These are phyloP conservation scores for Sylvia borin DNA, from an alignment of 2,797 vertebrate genomes.

Conservation along the genomic window DNA sequence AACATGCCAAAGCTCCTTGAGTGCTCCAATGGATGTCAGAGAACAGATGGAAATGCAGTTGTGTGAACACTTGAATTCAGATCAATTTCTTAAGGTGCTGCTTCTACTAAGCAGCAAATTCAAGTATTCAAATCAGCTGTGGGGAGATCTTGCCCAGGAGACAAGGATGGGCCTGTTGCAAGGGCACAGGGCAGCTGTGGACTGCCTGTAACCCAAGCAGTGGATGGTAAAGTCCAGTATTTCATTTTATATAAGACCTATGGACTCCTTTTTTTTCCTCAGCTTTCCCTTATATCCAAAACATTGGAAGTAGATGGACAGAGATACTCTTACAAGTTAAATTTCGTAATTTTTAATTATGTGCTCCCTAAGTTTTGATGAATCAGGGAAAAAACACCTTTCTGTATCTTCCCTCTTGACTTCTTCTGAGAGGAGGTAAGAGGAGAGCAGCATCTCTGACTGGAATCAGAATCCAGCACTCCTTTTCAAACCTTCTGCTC, in stretches of 20 bases:
- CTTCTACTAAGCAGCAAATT: conserved; percentile 5
- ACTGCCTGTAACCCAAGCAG: not conserved
- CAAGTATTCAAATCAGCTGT: not conserved
- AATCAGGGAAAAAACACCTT: not conserved
- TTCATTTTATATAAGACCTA: not conserved
- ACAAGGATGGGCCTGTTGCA: not conserved
- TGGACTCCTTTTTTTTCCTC: not conserved
- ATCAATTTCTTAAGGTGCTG: conserved; percentile 32
- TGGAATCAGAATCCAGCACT: not conserved
- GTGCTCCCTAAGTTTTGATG: not conserved
- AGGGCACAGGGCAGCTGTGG: not conserved
- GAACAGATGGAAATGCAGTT: conserved; percentile 57
- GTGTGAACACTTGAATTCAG: conserved; percentile 19
- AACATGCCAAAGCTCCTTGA: not conserved
- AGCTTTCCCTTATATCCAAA: not conserved
- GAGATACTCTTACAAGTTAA: not conserved
- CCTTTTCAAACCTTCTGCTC: not conserved
- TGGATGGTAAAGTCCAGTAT: not conserved
- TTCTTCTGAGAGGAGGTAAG: not conserved
- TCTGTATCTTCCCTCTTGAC: not conserved
- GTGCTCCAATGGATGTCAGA: not conserved
- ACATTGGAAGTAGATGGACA: not conserved
- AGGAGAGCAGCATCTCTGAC: not conserved
- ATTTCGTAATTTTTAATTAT: not conserved
- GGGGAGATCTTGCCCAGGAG: not conserved